Evolutionary conservation across 2,888 invertebrate species (phyloP).

Genomic region (Eledona agricola): DNA sequence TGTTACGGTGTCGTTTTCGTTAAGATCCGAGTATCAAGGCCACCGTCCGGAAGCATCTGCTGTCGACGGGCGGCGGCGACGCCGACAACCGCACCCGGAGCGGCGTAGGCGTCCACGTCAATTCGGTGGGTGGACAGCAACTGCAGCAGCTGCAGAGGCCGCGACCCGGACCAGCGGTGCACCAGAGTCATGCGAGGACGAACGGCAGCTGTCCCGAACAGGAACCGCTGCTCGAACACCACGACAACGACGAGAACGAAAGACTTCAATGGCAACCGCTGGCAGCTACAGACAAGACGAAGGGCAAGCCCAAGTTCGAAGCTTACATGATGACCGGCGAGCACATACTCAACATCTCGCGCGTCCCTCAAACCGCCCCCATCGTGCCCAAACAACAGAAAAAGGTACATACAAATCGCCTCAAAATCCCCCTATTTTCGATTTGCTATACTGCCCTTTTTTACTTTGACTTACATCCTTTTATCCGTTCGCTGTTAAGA

Average conservation of each 20-base stretch:
- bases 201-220: slow-evolving; percentile 68
- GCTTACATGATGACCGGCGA: slow-evolving; percentile 99
- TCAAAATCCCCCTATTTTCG: neutral
- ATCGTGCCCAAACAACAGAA: slow-evolving; percentile 69
- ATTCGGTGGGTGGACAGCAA: slow-evolving; percentile 11
- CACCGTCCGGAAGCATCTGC: slow-evolving; percentile 76
- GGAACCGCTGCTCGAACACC: slow-evolving; percentile 60
- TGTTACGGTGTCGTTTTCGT: slow-evolving; percentile 25
- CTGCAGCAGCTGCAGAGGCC: no score
- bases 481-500: neutral
- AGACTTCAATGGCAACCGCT: slow-evolving; percentile 67
- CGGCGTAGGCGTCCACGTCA: slow-evolving; percentile 38
- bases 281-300: slow-evolving; percentile 56
- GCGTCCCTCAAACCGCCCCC: slow-evolving; percentile 75
- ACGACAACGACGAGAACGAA: slow-evolving; percentile 61
- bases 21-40: slow-evolving; percentile 89
- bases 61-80: slow-evolving; percentile 64
- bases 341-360: slow-evolving; percentile 90
- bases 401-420: slow-evolving; percentile 63
- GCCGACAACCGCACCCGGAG: slow-evolving; percentile 37
- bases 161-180: slow-evolving; percentile 61
- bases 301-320: slow-evolving; percentile 74
- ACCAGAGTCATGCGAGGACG: slow-evolving; percentile 54
- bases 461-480: slow-evolving; percentile 4
- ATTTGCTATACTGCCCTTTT: neutral